Conservation (phyloP, 2,113 vertebrate genomes). For the Nothoprocta perdicaria region DNA sequence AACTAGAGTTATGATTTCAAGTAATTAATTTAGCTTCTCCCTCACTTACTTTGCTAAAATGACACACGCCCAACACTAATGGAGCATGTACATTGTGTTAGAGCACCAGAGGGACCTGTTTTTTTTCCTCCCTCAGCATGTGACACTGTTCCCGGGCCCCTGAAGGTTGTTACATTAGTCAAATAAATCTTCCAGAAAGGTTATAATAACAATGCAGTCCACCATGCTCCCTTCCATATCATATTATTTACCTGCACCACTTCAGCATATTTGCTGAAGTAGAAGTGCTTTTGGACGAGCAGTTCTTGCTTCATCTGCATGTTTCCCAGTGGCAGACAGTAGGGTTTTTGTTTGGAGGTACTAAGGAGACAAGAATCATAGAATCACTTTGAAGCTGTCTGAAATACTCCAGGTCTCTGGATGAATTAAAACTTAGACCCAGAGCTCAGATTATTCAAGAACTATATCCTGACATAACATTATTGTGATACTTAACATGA, state of each 20-base stretch:
- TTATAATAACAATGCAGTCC: slow-evolving; percentile 4
- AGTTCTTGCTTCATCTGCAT: neutral
- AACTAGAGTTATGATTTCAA: slow-evolving; percentile 2
- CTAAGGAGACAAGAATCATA: neutral
- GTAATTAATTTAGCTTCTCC: slow-evolving; percentile 30
- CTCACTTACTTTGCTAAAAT: slow-evolving; percentile 1
- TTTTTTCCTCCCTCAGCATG: neutral
- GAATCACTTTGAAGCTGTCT: neutral
- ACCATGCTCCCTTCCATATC: neutral
- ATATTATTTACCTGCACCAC: slow-evolving; percentile 28
- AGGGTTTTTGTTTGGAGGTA: neutral
- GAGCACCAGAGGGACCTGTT: neutral
- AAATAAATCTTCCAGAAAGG: slow-evolving; percentile 53
- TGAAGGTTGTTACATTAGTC: neutral
- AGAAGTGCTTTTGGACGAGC: neutral
- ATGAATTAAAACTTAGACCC: neutral
- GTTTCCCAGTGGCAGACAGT: neutral
- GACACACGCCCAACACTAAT: slow-evolving; percentile 6
- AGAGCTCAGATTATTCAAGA: neutral
- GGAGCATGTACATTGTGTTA: neutral
- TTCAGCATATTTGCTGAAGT: neutral
- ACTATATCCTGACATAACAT: neutral
- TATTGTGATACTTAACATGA: neutral
- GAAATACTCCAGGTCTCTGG: neutral
- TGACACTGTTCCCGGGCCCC: neutral